A percentile compares a stretch with the other conserved stretches of the same genome.
Conservation (phyloP, 2,113 vertebrate species). For the Nettapus auritus region DNA sequence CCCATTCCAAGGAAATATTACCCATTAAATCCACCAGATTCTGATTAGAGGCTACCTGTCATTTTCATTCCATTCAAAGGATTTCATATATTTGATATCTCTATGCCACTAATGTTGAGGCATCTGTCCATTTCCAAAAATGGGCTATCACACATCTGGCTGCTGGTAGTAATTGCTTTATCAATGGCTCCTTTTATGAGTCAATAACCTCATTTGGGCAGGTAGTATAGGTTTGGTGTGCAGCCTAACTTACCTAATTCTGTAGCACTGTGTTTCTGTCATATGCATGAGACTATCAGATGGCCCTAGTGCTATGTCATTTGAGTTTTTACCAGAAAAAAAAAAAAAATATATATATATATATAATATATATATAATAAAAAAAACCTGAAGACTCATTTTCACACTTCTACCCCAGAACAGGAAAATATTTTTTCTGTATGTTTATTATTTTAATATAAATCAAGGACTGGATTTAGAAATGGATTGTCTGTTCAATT, state of each 20-base stretch:
- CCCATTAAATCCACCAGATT: constrained; percentile 27
- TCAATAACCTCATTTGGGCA: constrained; percentile 60
- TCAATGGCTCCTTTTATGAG: constrained; percentile 53
- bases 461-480: not conserved
- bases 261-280: not conserved
- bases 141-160: constrained; percentile 64
- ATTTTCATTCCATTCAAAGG: constrained; percentile 19
- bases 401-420: not conserved
- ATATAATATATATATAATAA: too few species aligned
- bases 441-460: not conserved
- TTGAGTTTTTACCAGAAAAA: not conserved
- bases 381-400: not conserved
- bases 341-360: too few species aligned
- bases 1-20: not conserved
- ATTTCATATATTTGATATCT: constrained; percentile 30
- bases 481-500: not conserved
- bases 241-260: constrained; percentile 19
- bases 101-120: not conserved
- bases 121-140: constrained; percentile 65
- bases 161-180: constrained; percentile 55
- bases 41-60: not conserved
- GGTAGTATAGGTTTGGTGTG: not conserved
- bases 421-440: not conserved
- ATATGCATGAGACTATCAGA: not conserved
- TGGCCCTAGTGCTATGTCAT: not conserved